These are phyloP conservation scores for Rhinolophus ferrumequinum DNA, from an alignment of 2,113 vertebrate species.

Conservation along the genomic window DNA sequence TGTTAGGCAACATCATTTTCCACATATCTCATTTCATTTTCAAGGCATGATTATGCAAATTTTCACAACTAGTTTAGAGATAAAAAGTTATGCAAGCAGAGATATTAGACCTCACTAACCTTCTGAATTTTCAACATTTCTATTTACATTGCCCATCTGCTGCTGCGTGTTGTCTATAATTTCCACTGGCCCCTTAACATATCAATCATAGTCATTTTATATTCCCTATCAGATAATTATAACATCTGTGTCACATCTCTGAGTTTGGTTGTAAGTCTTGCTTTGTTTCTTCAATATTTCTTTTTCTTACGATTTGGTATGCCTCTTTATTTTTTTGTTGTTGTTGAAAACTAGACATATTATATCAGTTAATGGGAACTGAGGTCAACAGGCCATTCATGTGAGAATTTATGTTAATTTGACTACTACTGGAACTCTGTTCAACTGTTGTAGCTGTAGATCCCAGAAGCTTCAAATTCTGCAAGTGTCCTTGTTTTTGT, in stretches of 20 bases:
- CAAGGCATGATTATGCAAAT: constrained; percentile 4
- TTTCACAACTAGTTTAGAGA: constrained; percentile 3
- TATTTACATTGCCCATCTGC: constrained; percentile 5
- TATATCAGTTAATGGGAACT: neutral
- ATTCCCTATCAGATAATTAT: neutral
- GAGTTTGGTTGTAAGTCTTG: neutral
- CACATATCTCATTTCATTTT: constrained; percentile 20
- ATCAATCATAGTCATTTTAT: neutral
- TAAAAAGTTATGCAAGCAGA: constrained; percentile 11
- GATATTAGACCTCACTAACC: neutral
- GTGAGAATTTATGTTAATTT: neutral
- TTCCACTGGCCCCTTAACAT: neutral
- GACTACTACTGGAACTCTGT: neutral
- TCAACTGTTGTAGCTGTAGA: neutral
- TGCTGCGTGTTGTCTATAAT: neutral
- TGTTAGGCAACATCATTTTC: neutral
- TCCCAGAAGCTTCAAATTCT: neutral
- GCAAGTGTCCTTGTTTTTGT: fast-evolving
- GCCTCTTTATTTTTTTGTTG: neutral
- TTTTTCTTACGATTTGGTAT: neutral
- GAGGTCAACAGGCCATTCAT: neutral
- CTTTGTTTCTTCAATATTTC: neutral
- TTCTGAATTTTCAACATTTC: constrained; percentile 4
- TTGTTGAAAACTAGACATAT: neutral
- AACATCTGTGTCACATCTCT: neutral